These are phyloP conservation scores for Malacosoma neustria DNA, from an alignment of 2,888 invertebrate genomes.

Conservation along the genomic window DNA sequence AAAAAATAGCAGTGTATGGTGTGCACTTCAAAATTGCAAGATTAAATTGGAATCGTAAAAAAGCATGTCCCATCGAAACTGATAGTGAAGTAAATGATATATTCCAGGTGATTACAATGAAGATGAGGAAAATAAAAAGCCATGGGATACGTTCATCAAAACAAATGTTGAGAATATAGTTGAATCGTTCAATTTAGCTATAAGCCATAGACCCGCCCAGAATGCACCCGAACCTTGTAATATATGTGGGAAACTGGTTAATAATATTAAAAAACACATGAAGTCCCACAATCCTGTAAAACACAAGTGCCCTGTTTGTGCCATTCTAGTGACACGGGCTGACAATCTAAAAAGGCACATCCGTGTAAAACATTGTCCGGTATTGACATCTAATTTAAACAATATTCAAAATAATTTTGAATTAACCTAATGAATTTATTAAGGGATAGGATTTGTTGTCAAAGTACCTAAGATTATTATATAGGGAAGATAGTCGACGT, in stretches of 20 bases:
- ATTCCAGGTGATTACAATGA: constrained; percentile 66
- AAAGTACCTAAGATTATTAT: no score
- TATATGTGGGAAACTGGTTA: constrained; percentile 78
- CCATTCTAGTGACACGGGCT: constrained; percentile 77
- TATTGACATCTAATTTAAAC: constrained; percentile 46
- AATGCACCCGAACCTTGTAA: constrained; percentile 72
- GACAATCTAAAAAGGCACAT: constrained; percentile 81
- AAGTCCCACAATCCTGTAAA: constrained; percentile 78
- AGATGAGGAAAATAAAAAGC: constrained; percentile 63
- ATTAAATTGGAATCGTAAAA: constrained; percentile 15
- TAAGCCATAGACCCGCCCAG: constrained; percentile 34
- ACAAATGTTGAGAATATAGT: constrained; percentile 52
- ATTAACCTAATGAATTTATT: constrained; percentile 18
- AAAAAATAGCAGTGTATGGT: constrained; percentile 5
- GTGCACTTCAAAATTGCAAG: constrained; percentile 11
- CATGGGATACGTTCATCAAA: constrained; percentile 47
- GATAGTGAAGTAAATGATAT: constrained; percentile 45
- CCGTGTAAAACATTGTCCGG: constrained; percentile 75
- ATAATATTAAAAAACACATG: constrained; percentile 80
- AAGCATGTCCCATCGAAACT: constrained; percentile 27
- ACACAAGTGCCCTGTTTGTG: constrained; percentile 77
- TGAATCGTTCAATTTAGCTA: constrained; percentile 46
- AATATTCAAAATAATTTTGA: constrained; percentile 56
- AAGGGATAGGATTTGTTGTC: background rate
- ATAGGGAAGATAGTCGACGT: background rate